Evolutionary conservation across 2,888 invertebrate genomes (phyloP).

Genomic region (Melanophora roralis): DNA sequence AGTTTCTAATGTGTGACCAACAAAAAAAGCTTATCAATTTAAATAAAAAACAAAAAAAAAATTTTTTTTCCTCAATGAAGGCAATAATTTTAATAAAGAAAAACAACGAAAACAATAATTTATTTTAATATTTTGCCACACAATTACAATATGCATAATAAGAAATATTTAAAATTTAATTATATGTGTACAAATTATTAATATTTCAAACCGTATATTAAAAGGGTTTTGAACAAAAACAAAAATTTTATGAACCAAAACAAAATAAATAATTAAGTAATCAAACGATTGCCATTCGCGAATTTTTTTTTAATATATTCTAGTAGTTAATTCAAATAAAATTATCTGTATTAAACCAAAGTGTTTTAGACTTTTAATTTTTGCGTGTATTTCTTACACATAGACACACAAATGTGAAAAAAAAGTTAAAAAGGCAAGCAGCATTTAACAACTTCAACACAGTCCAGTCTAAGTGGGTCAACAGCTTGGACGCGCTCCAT

Average conservation of each 20-base stretch:
- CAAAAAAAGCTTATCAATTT: slow-evolving; percentile 37
- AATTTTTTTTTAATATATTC: slow-evolving; percentile 17
- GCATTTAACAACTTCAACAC: slow-evolving; percentile 21
- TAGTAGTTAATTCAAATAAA: slow-evolving; percentile 9
- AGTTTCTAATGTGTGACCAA: neutral
- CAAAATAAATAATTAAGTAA: slow-evolving; percentile 7
- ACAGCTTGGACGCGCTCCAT: slow-evolving; percentile 57
- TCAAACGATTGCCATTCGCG: slow-evolving; percentile 42
- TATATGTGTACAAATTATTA: neutral
- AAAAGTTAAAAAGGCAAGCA: slow-evolving; percentile 50
- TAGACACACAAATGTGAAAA: neutral
- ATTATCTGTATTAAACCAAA: slow-evolving; percentile 21
- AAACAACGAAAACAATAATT: slow-evolving; percentile 15
- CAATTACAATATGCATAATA: neutral
- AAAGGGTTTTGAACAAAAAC: neutral
- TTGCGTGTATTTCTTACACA: neutral
- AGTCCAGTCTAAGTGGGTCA: slow-evolving; percentile 62
- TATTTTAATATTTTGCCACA: slow-evolving; percentile 6
- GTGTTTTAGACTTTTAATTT: slow-evolving; percentile 24
- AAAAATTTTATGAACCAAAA: slow-evolving; percentile 24
- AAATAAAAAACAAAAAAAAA: neutral
- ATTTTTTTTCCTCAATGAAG: slow-evolving; percentile 32
- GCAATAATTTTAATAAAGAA: slow-evolving; percentile 10
- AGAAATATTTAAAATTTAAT: neutral
- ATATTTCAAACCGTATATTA: neutral